phyloP scores from a whole-genome alignment of 2,797 vertebrate species.

The Petrocephalus sullivani region DNA sequence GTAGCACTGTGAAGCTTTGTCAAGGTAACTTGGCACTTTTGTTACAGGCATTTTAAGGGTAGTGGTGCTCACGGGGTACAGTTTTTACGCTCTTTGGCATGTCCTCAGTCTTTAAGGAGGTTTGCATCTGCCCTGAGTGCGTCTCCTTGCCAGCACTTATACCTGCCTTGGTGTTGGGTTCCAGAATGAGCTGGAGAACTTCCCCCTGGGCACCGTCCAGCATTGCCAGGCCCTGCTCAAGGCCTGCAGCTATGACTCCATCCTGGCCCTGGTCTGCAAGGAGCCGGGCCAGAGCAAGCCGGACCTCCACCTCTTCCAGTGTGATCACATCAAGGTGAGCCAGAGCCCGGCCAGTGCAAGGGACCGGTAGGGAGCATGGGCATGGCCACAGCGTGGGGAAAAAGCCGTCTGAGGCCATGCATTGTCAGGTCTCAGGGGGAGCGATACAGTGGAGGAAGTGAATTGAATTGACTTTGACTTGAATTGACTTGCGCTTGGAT shows the following conservation, averaged over 20 bases:
- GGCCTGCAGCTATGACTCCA: conserved; percentile 82
- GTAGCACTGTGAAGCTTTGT: neutral
- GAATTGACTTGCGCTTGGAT: neutral
- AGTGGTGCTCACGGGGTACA: neutral
- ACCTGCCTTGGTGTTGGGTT: neutral
- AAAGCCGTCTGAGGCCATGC: neutral
- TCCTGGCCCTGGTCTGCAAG: conserved; percentile 87
- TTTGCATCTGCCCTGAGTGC: neutral
- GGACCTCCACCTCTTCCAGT: conserved; percentile 95
- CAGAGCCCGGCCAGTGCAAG: neutral
- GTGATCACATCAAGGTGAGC: conserved; percentile 87
- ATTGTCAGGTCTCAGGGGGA: neutral
- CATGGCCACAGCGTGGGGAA: neutral
- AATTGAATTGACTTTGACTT: neutral
- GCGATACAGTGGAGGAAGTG: neutral
- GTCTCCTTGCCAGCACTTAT: neutral
- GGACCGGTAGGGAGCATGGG: neutral
- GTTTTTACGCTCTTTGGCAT: neutral
- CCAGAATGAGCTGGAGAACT: conserved; percentile 92
- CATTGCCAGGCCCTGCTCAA: conserved; percentile 87
- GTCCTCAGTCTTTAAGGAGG: neutral
- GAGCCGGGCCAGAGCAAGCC: conserved; percentile 85
- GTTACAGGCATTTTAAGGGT: neutral
- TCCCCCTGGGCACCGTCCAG: conserved; percentile 77
- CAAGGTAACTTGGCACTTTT: neutral